A percentile compares a stretch with the other conserved stretches of the same genome.
These are phyloP conservation scores for Poecile atricapillus DNA, from an alignment of 2,113 vertebrate species.

Conservation along the genomic window DNA sequence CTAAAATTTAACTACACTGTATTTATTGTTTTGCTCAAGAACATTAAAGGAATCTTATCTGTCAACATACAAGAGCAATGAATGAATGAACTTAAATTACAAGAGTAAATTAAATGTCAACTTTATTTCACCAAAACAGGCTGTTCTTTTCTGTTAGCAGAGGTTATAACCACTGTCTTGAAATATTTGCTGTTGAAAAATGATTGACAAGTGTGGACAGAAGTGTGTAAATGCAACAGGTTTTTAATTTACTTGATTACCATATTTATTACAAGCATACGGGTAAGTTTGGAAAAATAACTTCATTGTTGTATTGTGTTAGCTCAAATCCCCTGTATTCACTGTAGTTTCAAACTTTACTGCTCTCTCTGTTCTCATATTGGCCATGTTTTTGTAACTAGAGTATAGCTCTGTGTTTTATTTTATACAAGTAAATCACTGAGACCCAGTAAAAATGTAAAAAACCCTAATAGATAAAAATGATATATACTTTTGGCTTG, in stretches of 20 bases:
- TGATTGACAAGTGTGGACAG: not conserved
- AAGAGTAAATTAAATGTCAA: conserved; percentile 9
- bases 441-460: not conserved
- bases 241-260: conserved; percentile 16
- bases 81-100: not conserved
- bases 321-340: not conserved
- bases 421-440: not conserved
- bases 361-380: not conserved
- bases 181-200: not conserved
- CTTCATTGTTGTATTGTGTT: not conserved
- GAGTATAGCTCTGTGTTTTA: not conserved
- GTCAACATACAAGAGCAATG: not conserved
- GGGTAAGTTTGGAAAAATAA: not conserved
- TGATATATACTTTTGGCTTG: not conserved
- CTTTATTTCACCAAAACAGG: conserved; percentile 16
- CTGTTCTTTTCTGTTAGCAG: not conserved
- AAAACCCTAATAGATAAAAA: not conserved
- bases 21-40: conserved; percentile 39
- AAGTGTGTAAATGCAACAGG: not conserved
- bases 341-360: not conserved
- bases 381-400: not conserved
- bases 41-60: conserved; percentile 16
- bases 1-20: conserved; percentile 14
- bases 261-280: not conserved
- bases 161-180: not conserved